Conservation (phyloP, 92 coral and sea anemone species). For the Palythoa heliodiscus region DNA sequence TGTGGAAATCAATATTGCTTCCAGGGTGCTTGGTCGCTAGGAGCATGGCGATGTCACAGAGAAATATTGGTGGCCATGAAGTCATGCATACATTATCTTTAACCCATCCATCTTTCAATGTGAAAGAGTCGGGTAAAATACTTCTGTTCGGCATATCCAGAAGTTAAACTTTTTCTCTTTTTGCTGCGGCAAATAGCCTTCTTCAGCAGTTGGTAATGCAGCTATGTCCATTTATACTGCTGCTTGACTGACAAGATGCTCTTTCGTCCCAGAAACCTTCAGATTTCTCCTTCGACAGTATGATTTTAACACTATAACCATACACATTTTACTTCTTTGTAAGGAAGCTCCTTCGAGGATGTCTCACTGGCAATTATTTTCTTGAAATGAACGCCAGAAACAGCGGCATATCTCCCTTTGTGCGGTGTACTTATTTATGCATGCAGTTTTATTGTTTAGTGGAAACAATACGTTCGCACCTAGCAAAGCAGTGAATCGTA, state of each 20-base stretch:
- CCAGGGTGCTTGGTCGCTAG: conserved; percentile 31
- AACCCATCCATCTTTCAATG: conserved; percentile 53
- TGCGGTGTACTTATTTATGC: no score
- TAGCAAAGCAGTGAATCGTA: no score
- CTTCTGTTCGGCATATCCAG: conserved; percentile 4
- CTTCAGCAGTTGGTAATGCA: conserved; percentile 26
- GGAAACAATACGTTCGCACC: no score
- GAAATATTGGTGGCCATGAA: conserved; percentile 62
- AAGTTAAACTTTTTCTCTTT: conserved; percentile 25
- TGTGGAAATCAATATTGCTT: conserved; percentile 16
- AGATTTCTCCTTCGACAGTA: conserved; percentile 19
- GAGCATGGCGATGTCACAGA: conserved; percentile 25
- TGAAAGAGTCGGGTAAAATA: conserved; percentile 52
- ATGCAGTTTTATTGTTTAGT: no score
- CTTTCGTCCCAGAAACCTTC: conserved; percentile 4
- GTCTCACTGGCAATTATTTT: conserved; percentile 22
- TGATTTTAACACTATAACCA: background rate
- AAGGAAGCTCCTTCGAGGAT: conserved; percentile 23
- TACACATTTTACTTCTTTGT: conserved; percentile 12
- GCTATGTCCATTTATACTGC: conserved; percentile 20
- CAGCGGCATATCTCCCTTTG: no score
- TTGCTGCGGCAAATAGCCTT: background rate
- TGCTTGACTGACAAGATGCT: conserved; percentile 12
- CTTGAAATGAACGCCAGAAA: conserved; percentile 17
- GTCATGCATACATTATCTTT: conserved; percentile 38